Evolutionary conservation across 1,140 invertebrate genomes (phyloP).

Genomic region (Drosophila sucinea): DNA sequence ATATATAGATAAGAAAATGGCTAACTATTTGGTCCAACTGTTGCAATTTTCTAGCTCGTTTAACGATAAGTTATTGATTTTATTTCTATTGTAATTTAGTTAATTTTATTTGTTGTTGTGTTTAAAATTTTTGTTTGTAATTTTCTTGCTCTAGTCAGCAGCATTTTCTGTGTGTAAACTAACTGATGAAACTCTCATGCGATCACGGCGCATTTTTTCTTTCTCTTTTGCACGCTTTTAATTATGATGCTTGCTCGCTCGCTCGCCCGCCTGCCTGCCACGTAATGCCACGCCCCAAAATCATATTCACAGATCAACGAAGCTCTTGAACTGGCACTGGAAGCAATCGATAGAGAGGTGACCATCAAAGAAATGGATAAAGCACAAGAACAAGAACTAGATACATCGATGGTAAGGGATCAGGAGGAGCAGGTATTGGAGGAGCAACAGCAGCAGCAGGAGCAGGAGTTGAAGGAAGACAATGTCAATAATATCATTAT

Average conservation of each 20-base stretch:
- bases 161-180: constrained; percentile 49
- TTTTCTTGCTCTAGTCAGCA: constrained; percentile 40
- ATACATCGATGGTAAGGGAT: constrained; percentile 17
- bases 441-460: constrained; percentile 27
- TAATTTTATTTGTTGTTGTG: constrained; percentile 22
- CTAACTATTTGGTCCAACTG: not conserved
- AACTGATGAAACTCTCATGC: constrained; percentile 64
- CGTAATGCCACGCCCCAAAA: constrained; percentile 20
- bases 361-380: constrained; percentile 45
- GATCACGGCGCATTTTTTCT: constrained; percentile 61
- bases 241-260: constrained; percentile 47
- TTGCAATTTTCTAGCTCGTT: not conserved
- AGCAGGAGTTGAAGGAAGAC: constrained; percentile 26
- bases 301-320: constrained; percentile 84
- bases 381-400: constrained; percentile 29
- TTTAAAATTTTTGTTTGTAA: constrained; percentile 31
- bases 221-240: constrained; percentile 53
- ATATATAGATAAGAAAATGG: not conserved
- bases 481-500: constrained; percentile 23
- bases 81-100: constrained; percentile 13
- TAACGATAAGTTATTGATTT: not conserved
- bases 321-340: constrained; percentile 86
- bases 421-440: constrained; percentile 14
- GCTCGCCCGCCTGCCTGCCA: constrained; percentile 34
- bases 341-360: constrained; percentile 85